Evolutionary conservation across 2,113 vertebrate species (phyloP), one percentile per base, ranked within the genome.

Genomic region (Todiramphus chloris): DNA sequence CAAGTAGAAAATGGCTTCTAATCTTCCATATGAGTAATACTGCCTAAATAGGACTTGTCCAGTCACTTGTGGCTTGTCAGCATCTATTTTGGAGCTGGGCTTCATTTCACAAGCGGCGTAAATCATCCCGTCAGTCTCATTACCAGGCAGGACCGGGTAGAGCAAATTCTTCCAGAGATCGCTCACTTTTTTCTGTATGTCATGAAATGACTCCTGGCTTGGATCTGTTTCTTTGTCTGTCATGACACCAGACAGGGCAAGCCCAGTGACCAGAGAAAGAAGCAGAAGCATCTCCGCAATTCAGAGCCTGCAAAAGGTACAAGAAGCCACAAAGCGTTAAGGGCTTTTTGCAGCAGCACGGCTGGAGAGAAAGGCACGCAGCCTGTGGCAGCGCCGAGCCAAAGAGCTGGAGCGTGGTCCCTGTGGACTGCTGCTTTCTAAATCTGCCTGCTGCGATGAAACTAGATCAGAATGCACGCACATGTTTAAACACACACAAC

Each of bases 31-130:
- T 3, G 98, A 96, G 37, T 96, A 95, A 16, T 11, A 44, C 96
- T 99, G 99, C 78, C 96, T 98, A 92, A 99, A 99, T 39, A 99
- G 95, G 90, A 98, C 98, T 3, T 96, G 93, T 5, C 99, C 99
- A 3, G 95, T 98, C 37, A 99, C 97, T 53, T 94, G 98, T 6
- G 98, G 98, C 84, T 98, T 97, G 33, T 63, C 96, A 1, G 93
- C 58, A 4, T 90, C 83, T 74, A 99, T 97, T 25, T 94, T 95
- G 84, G 96, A 94, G 67, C 98, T 99, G 24, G 99, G 99, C 89
- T 91, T 97, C 97, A 99, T 96, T 56, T 92, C 96, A 92, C 99
- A 99, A 23, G 94, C 31, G 12, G 99, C 97, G 4, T 99, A 98
- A 68, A 98, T 83, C 14, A 94, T 83, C 51, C 93, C 78, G 25